Evolutionary conservation across 2,113 vertebrate species (phyloP).

Genomic region (Chloropsis cyanopogon): DNA sequence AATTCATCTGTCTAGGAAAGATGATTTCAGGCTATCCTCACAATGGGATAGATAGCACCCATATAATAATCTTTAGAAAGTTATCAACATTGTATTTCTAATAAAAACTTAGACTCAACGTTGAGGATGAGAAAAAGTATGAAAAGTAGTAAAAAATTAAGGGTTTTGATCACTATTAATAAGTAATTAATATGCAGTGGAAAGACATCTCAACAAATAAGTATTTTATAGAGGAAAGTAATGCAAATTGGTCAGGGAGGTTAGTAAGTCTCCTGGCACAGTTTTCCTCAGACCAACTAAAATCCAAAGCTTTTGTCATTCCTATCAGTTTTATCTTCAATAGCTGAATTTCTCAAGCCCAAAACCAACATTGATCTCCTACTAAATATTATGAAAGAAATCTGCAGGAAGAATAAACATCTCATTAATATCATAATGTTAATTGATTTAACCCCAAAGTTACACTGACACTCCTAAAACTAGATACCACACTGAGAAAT

Average conservation of each 20-base stretch:
- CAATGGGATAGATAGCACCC: neutral
- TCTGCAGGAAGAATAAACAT: neutral
- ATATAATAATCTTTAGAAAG: neutral
- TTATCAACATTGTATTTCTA: neutral
- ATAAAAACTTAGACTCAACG: neutral
- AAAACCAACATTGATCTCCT: neutral
- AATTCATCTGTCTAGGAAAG: neutral
- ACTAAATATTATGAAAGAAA: neutral
- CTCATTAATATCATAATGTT: neutral
- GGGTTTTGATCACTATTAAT: neutral
- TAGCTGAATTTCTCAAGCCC: neutral
- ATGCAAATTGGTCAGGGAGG: neutral
- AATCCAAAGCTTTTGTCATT: neutral
- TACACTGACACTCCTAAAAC: neutral
- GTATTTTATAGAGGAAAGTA: neutral
- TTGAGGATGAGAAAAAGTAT: neutral
- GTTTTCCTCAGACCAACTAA: neutral
- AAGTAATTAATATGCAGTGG: neutral
- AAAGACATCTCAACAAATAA: neutral
- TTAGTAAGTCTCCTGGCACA: neutral
- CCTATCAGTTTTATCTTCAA: neutral
- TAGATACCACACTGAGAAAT: neutral
- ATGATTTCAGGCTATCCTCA: neutral
- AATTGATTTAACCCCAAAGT: neutral
- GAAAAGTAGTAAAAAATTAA: neutral